A percentile compares a stretch with the other conserved stretches of the same genome.
phyloP scores from a whole-genome alignment of 1,140 invertebrate genomes.

The Zaprionus davidi region DNA sequence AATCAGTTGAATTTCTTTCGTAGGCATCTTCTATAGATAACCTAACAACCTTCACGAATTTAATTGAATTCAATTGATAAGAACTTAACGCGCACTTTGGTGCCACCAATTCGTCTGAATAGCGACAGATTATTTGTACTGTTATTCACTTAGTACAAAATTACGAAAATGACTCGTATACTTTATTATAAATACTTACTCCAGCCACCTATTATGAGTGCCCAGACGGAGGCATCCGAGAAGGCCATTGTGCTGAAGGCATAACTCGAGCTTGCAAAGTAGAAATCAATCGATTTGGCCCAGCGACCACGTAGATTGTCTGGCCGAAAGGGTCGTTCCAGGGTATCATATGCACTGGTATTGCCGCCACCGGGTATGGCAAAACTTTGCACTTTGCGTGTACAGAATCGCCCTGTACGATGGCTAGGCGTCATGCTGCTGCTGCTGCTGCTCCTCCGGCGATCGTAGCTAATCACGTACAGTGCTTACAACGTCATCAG shows the following conservation, averaged over 20 bases:
- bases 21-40: neutral
- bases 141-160: neutral
- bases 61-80: slow-evolving; percentile 72
- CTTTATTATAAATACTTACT: slow-evolving; percentile 57
- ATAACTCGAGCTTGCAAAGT: slow-evolving; percentile 75
- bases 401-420: slow-evolving; percentile 28
- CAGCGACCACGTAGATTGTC: slow-evolving; percentile 74
- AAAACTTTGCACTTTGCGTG: slow-evolving; percentile 62
- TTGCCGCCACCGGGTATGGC: slow-evolving; percentile 50
- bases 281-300: slow-evolving; percentile 76
- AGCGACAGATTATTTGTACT: neutral
- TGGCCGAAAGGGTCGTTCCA: slow-evolving; percentile 74
- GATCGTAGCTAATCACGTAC: neutral
- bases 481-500: neutral
- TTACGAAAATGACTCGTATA: neutral
- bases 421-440: slow-evolving; percentile 20
- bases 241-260: slow-evolving; percentile 74
- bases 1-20: slow-evolving; percentile 5
- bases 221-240: slow-evolving; percentile 69
- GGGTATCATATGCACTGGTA: slow-evolving; percentile 74
- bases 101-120: slow-evolving; percentile 20
- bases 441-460: neutral
- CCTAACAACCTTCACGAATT: slow-evolving; percentile 30
- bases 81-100: slow-evolving; percentile 9
- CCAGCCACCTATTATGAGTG: slow-evolving; percentile 66